Evolutionary conservation across 2,888 invertebrate species (phyloP), one percentile per base, ranked within the genome.

Genomic region (Ischnus inquisitorius): DNA sequence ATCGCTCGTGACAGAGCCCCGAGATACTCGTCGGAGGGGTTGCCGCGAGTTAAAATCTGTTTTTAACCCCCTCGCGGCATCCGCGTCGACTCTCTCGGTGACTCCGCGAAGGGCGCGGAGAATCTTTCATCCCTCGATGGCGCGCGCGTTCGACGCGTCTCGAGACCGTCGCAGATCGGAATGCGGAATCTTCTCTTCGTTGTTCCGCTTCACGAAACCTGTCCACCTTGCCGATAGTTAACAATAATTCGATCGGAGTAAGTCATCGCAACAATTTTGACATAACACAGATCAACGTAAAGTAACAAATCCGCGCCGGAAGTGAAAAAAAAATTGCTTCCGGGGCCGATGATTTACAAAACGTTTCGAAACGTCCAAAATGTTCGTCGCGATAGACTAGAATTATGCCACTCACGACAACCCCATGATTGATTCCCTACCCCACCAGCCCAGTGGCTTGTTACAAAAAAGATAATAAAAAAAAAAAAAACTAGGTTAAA

Each of bases 61-160:
- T 83, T 83, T 83, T 71, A 71, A 79, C 79, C 71, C 83, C 62
- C 64, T 79, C 57, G 22, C 43, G 34, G n/a, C 28, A 28, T 60
- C 28, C 5, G 14, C 46, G 39, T 67, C 60, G 25, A 43, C 25
- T 60, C 60, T 28, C 60, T 28, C 41, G 10, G 28, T 34, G 68
- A 14, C 43, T 46, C 3, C 54, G 28, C 41, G 69, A 82, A 72
- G 71, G 67, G 67, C 16, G 46, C 16, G 12, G 60, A 60, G 71
- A 72, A 68, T 78, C 60, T 28, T 81, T 34, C 57, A 65, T 34
- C 39, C 71, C 57, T 54, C 46, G 34, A 51, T 6, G 48, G 65
- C 46, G 65, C 54, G 71, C 54, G 8, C 4, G 79, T 46, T 12
- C 41, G 5, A 14, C 19, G 16, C 34, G 57, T 71, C 43, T 54